Percentiles rank a stretch among this genome's conserved stretches.
Evolutionary conservation across 37 sponge, comb jelly and placozoan genomes (phyloP).

Genomic region (Spongilla lacustris): DNA sequence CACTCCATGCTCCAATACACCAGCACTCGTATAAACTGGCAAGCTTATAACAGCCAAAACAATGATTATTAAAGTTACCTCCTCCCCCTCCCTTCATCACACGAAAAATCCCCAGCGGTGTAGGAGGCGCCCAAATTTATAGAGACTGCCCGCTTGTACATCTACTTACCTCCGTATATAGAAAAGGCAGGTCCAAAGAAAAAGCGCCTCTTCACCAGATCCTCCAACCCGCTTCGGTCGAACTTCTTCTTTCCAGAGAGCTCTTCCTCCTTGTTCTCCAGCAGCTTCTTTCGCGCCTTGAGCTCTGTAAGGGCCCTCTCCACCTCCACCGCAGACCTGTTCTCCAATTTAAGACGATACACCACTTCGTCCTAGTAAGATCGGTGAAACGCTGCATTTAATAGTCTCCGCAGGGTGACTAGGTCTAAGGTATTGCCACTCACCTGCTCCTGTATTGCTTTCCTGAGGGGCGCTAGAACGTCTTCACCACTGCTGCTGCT

Average conservation of each 20-base stretch:
- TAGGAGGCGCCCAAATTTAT: too few relatives aligned
- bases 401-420: too few relatives aligned
- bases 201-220: conserved; percentile 88
- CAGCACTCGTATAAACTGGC: too few relatives aligned
- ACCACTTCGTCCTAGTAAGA: conserved; percentile 68
- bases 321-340: conserved; percentile 72
- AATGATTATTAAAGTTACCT: too few relatives aligned
- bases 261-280: conserved; percentile 82
- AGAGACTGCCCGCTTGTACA: too few relatives aligned
- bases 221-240: conserved; percentile 81
- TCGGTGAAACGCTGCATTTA: too few relatives aligned
- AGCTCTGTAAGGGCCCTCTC: conserved; percentile 74
- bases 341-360: conserved; percentile 55
- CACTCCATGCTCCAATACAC: too few relatives aligned
- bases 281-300: conserved; percentile 72
- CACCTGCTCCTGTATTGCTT: conserved; percentile 73
- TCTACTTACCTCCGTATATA: conserved; percentile 87
- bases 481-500: conserved; percentile 3
- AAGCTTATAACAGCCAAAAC: too few relatives aligned
- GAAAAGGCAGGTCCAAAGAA: conserved; percentile 88
- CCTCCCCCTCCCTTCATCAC: too few relatives aligned
- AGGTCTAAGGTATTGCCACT: background rate
- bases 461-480: conserved; percentile 54
- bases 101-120: too few relatives aligned
- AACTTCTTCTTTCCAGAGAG: conserved; percentile 67